Evolutionary conservation across 2,888 invertebrate genomes (phyloP).

Genomic region (Drosophila cognata): DNA sequence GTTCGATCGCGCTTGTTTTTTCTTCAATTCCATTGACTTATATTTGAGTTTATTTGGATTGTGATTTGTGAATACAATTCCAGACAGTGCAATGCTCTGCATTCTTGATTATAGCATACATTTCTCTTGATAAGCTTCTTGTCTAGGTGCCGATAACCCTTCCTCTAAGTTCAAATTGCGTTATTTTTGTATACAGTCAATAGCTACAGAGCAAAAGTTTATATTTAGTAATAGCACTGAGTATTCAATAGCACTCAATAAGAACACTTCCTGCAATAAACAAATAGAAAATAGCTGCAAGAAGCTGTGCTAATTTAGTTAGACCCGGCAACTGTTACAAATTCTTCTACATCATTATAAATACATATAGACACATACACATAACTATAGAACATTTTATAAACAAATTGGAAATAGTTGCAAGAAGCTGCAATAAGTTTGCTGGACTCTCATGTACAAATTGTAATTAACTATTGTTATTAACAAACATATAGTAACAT

Average conservation of each 20-base stretch:
- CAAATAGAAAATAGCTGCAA: neutral
- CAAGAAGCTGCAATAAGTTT: neutral
- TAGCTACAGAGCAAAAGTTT: neutral
- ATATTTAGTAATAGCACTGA: neutral
- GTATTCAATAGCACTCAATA: neutral
- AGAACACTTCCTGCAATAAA: neutral
- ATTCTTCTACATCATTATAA: neutral
- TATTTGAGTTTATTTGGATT: neutral
- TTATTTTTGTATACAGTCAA: neutral
- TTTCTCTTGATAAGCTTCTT: neutral
- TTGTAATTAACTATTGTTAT: neutral
- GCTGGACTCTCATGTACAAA: neutral
- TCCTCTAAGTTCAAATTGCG: neutral
- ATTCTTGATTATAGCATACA: neutral
- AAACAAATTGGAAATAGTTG: neutral
- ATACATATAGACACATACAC: neutral
- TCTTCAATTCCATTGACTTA: neutral
- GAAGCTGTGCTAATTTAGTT: neutral
- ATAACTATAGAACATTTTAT: neutral
- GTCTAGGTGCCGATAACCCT: neutral
- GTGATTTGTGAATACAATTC: neutral
- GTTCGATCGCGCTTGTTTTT: neutral
- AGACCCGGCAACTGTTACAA: neutral
- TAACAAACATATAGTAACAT: neutral
- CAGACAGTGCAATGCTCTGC: neutral